Base-by-base conservation (phyloP, 2,888 invertebrate species). In the Ernsta delagoae region DNA sequence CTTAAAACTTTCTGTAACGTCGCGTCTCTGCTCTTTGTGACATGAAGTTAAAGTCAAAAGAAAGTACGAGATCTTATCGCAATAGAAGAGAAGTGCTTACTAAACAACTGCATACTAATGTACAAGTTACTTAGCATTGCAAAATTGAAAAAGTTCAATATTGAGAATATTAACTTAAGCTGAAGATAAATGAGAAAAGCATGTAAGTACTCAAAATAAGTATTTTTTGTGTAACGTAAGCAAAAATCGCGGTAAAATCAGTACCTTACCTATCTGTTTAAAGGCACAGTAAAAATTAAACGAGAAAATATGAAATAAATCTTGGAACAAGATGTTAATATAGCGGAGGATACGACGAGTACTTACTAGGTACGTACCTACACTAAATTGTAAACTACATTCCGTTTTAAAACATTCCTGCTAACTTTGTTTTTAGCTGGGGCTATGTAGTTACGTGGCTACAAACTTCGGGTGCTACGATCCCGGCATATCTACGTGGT, bases 1-100 rank as follows among this genome's bases (percentile, higher is more conserved):
- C 57, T 45, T 57, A 65, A 45, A 5, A 31, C 64, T 41, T 31
- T 57, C 64, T 65, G 57, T 56, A 56, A 57, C 45, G 57, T 36
- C 36, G 45, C 57, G 57, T 65, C 56, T 11, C 41, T 48, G 43
- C 45, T 65, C 64, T 64, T 56, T 56, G 63, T 63, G 63, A n/a
- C 53, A 63, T 56, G 12, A 64, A 45, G 64, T 64, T 41, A 64
- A 57, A 64, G 64, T 56, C 43, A 63, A 63, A 62, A 63, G 62
- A 63, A 63, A 63, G 62, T 53, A 24, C 16, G 11, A 53, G 62
- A 63, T 63, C 62, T 63, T 63, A 63, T 63, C 62, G 62, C 7
- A 9, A 5, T 61, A 39, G 24, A 24, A 63, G 50, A 16, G 62
- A 11, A 53, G 16, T 53, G 62, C 41, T 63, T 63, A 53, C 62